These are phyloP conservation scores for Lycodopsis pacificus DNA, from an alignment of 2,797 vertebrate genomes.

Conservation along the genomic window DNA sequence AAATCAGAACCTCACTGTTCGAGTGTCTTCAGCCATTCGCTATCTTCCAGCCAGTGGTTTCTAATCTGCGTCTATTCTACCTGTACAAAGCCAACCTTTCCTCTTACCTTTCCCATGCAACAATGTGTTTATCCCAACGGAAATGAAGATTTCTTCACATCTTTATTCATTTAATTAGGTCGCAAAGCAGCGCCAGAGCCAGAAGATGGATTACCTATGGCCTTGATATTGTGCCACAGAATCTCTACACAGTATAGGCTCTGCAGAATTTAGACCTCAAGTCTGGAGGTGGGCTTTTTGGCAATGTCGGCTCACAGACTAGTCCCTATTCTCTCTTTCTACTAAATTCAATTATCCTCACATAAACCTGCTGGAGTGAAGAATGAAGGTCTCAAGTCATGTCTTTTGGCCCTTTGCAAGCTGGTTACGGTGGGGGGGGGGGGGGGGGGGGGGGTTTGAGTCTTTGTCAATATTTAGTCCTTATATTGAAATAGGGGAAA, in stretches of 20 bases:
- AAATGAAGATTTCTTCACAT: slow-evolving; percentile 77
- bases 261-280: slow-evolving; percentile 68
- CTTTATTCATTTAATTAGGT: slow-evolving; percentile 85
- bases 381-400: slow-evolving; percentile 50
- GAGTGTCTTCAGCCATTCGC: slow-evolving; percentile 67
- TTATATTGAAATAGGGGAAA: slow-evolving; percentile 13
- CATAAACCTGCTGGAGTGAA: slow-evolving; percentile 61
- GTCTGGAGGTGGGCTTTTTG: slow-evolving; percentile 67
- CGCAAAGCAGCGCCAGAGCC: slow-evolving; percentile 69
- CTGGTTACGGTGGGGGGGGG: slow-evolving; percentile 22
- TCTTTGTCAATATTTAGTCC: slow-evolving; percentile 22
- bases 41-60: slow-evolving; percentile 60
- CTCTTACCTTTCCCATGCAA: slow-evolving; percentile 70
- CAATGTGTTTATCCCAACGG: slow-evolving; percentile 71
- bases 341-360: slow-evolving; percentile 71
- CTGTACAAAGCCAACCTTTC: slow-evolving; percentile 70
- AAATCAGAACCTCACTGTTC: slow-evolving; percentile 68
- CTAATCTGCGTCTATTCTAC: slow-evolving; percentile 66
- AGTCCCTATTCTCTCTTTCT: slow-evolving; percentile 61
- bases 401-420: slow-evolving; percentile 40
- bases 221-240: slow-evolving; percentile 73
- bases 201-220: slow-evolving; percentile 82
- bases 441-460: slow-evolving; percentile 21
- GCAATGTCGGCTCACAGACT: slow-evolving; percentile 47
- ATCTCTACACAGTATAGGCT: slow-evolving; percentile 61